These are phyloP conservation scores for Propithecus perrieri DNA, from an alignment of 2,797 vertebrate genomes.

Conservation along the genomic window DNA sequence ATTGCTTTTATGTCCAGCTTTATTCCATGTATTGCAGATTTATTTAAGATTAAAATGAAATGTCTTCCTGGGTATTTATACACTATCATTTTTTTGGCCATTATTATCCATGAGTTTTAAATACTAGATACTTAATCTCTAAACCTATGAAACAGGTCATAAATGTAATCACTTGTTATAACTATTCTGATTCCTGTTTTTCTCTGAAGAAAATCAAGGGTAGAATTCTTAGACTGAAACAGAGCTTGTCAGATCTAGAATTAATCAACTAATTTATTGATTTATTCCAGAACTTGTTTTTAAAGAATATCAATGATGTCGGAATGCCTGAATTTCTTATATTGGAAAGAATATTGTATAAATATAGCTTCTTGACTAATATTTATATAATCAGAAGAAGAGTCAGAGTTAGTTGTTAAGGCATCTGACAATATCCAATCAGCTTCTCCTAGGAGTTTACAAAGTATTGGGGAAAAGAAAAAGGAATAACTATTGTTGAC, in stretches of 20 bases:
- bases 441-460: neutral
- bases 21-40: neutral
- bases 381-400: neutral
- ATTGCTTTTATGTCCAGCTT: neutral
- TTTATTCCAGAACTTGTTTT: neutral
- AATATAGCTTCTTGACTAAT: neutral
- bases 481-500: neutral
- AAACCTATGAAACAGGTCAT: neutral
- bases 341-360: neutral
- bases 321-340: neutral
- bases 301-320: neutral
- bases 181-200: neutral
- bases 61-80: neutral
- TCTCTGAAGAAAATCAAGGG: neutral
- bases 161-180: constrained; percentile 11
- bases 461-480: neutral
- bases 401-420: neutral
- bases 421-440: neutral
- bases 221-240: neutral
- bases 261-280: neutral
- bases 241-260: neutral
- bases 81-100: neutral
- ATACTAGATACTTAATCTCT: constrained; percentile 30
- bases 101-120: neutral
- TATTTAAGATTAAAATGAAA: constrained; percentile 31